Evolutionary conservation across 2,888 invertebrate genomes (phyloP).

Genomic region (Nebria salina): DNA sequence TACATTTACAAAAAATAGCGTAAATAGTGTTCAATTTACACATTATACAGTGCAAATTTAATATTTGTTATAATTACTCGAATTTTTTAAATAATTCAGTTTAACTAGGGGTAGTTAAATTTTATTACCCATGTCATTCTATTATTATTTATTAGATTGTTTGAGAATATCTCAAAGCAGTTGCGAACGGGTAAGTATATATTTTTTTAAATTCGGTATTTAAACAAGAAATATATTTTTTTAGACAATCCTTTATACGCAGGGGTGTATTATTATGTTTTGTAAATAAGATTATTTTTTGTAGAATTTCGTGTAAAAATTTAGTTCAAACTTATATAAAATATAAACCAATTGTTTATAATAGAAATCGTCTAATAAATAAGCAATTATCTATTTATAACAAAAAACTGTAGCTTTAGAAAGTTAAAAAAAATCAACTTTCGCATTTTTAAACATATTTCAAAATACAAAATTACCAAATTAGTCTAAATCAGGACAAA

Average conservation of each 20-base stretch:
- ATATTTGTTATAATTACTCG: no score
- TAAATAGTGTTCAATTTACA: no score
- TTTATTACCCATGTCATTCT: no score
- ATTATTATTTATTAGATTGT: no score
- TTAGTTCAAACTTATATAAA: neutral
- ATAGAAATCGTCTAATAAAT: constrained; percentile 31
- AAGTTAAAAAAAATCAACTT: neutral
- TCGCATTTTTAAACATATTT: neutral
- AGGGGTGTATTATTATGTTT: neutral
- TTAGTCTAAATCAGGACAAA: neutral
- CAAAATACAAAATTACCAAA: neutral
- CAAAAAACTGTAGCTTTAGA: neutral
- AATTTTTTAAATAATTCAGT: no score
- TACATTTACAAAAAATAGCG: no score
- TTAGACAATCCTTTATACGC: neutral
- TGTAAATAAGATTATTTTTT: constrained; percentile 26
- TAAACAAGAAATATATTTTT: neutral
- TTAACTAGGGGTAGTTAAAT: no score
- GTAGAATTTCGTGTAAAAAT: neutral
- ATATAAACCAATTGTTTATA: constrained; percentile 13
- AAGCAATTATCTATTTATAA: constrained; percentile 4
- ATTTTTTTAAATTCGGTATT: no score
- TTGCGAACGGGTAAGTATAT: no score
- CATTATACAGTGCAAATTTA: no score
- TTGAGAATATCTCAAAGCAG: no score